Base-by-base conservation (phyloP, 2,888 invertebrate genomes). In the Philopedon plagiatum region DNA sequence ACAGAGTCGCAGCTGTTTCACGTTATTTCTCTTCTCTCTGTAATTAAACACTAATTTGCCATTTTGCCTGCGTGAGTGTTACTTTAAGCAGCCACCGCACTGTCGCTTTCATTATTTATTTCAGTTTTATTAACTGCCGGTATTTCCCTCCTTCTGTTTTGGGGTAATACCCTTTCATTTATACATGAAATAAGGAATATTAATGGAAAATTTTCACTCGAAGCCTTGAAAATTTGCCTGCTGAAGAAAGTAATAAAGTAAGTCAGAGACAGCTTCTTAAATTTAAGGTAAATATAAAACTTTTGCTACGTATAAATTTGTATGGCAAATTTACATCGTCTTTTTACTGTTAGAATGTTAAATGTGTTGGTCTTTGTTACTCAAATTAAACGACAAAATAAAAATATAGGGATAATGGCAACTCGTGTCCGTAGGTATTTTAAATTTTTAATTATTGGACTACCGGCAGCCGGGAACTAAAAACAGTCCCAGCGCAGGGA, bases 21-120 rank as follows among this genome's bases (percentile, higher is more conserved):
- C 41, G 60, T 26, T 60, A 41, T 44, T 26, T 41, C 60, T 41
- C 60, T 60, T 44, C 41, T 60, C 44, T 60, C 26, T 60, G 39
- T 60, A 60, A 60, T 60, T 60, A 60, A 60, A 60, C 60, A 60
- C 41, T 60, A 60, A 60, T 60, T 60, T 60, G 60, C 60, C 60
- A 60, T 41, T 60, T 41, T 13, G 26, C 60, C 41, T 23, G 60
- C 60, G 44, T 26, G 44, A 60, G 41, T 60, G 60, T 60, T 60
- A 60, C 60, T 39, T 60, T 60, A 41, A 60, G 60, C 41, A 41
- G 29, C 60, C 60, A 60, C 41, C 60, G 26, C 23, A 23, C 60
- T 60, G 60, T 44, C 60, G 26, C 60, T 60, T 60, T 23, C 60
- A 60, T 60, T 60, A 60, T 60, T 60, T 60, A 60, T 60, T 60